A percentile compares a stretch with the other conserved stretches of the same genome.
Evolutionary conservation across 2,797 vertebrate genomes (phyloP).

Genomic region (Oophaga sylvatica): DNA sequence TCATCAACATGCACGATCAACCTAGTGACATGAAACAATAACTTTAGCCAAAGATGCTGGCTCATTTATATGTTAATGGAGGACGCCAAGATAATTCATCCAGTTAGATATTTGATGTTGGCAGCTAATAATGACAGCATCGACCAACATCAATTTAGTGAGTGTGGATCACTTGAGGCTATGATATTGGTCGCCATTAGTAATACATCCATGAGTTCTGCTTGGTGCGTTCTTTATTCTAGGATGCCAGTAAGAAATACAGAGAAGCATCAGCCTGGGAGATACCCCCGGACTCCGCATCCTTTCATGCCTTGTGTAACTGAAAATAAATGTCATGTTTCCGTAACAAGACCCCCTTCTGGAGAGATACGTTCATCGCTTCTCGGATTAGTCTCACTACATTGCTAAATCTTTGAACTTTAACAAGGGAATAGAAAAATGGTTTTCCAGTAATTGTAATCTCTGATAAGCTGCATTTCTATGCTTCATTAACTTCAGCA

Average conservation of each 20-base stretch:
- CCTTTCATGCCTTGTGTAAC: neutral
- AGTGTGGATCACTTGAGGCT: neutral
- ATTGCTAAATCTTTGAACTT: slow-evolving; percentile 41
- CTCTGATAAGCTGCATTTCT: slow-evolving; percentile 30
- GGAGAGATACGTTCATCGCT: neutral
- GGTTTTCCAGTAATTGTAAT: slow-evolving; percentile 39
- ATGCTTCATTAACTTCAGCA: slow-evolving; percentile 31
- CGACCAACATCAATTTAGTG: neutral
- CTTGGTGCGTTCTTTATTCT: neutral
- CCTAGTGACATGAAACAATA: no score
- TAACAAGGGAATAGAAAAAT: slow-evolving; percentile 38
- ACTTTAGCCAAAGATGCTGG: no score
- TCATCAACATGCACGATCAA: no score
- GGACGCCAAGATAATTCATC: no score
- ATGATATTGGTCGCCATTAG: no score
- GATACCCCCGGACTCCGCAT: neutral
- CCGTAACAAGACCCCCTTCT: neutral
- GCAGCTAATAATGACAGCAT: no score
- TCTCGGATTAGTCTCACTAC: slow-evolving; percentile 39
- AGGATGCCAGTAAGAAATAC: neutral
- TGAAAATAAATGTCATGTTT: neutral
- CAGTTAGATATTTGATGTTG: no score
- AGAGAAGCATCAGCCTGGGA: neutral
- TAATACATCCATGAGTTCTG: neutral
- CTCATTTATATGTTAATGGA: no score